Percentiles rank a stretch among this genome's conserved stretches.
Evolutionary conservation across 2,797 vertebrate species (phyloP).

Genomic region (Ambastaia sidthimunki): DNA sequence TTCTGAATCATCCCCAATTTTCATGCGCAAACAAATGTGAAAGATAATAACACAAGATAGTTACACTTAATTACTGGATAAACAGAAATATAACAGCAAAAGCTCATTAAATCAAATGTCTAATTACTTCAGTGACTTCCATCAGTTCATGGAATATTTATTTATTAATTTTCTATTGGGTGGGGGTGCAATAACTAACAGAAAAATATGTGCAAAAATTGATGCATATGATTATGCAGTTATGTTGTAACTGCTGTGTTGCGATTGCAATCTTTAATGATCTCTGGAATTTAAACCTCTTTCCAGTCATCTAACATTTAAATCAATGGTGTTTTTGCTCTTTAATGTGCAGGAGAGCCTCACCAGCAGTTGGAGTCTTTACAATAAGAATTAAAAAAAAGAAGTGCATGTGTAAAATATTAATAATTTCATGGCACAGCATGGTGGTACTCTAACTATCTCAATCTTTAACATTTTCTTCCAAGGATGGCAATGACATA

Average conservation of each 20-base stretch:
- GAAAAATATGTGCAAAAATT: neutral
- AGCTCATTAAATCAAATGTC: slow-evolving; percentile 37
- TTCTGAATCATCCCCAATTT: slow-evolving; percentile 29
- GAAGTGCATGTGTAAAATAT: slow-evolving; percentile 64
- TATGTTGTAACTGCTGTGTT: slow-evolving; percentile 18
- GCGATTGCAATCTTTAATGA: slow-evolving; percentile 36
- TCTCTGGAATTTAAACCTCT: slow-evolving; percentile 1
- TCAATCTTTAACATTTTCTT: slow-evolving; percentile 74
- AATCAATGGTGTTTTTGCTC: slow-evolving; percentile 50
- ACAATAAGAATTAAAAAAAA: slow-evolving; percentile 61
- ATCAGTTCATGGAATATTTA: slow-evolving; percentile 35
- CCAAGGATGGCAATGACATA: slow-evolving; percentile 62
- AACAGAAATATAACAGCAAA: slow-evolving; percentile 31
- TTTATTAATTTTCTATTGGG: slow-evolving; percentile 13
- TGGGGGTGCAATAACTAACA: neutral
- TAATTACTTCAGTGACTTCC: slow-evolving; percentile 35
- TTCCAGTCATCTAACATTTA: slow-evolving; percentile 52
- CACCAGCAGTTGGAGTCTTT: slow-evolving; percentile 65
- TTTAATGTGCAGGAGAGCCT: slow-evolving; percentile 57
- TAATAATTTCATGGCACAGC: slow-evolving; percentile 65
- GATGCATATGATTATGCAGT: neutral
- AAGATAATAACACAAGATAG: slow-evolving; percentile 42
- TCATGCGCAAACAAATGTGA: slow-evolving; percentile 39
- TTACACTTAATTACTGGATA: slow-evolving; percentile 45
- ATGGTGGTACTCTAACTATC: slow-evolving; percentile 73